A percentile compares a stretch with the other conserved stretches of the same genome.
Conservation (phyloP, 2,888 invertebrate genomes). For the Sabellastarte sp. region DNA sequence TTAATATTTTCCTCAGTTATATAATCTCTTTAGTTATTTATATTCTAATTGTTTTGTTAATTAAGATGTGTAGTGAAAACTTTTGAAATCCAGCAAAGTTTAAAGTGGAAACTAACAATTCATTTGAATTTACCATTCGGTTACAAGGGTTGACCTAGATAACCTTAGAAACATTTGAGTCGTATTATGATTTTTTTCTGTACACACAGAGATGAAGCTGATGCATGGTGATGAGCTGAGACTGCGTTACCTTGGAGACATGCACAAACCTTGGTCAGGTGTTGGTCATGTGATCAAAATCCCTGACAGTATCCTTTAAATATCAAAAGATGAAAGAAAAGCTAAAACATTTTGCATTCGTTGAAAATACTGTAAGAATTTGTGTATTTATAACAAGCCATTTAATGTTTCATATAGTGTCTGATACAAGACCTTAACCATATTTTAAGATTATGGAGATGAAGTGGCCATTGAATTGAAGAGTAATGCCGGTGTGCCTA, state of each 20-base stretch:
- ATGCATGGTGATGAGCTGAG: constrained; percentile 99
- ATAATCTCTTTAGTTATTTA: too few relatives aligned
- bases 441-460: constrained; percentile 77
- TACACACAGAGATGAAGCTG: constrained; percentile 81
- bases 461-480: constrained; percentile 97
- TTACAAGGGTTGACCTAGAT: too few relatives aligned
- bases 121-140: too few relatives aligned
- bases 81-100: too few relatives aligned
- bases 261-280: constrained; percentile 94
- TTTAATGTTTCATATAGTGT: neutral
- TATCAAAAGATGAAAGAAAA: neutral
- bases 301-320: constrained; percentile 59
- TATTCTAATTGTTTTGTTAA: too few relatives aligned
- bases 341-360: neutral
- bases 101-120: too few relatives aligned
- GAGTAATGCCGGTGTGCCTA: constrained; percentile 85
- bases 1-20: too few relatives aligned
- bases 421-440: constrained; percentile 5
- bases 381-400: neutral
- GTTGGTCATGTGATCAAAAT: constrained; percentile 91
- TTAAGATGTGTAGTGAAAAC: too few relatives aligned
- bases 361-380: neutral
- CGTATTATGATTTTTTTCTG: constrained; percentile 1
- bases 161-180: too few relatives aligned
- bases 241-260: constrained; percentile 83